Base-by-base conservation (phyloP, 2,113 vertebrate species). In the Pelecanoides urinatrix region DNA sequence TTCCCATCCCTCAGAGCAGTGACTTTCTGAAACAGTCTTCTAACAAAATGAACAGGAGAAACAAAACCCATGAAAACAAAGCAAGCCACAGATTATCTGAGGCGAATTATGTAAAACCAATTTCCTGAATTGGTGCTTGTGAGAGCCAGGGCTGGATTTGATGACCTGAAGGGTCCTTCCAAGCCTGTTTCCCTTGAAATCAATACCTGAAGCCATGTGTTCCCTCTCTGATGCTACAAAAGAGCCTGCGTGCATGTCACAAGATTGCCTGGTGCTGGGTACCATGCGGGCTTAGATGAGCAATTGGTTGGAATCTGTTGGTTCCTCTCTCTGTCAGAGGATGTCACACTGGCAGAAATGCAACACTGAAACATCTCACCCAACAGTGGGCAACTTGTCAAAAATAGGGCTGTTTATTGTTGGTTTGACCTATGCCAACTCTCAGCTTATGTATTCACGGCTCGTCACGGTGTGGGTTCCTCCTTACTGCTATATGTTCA, bases 391-490 rank as follows among this genome's bases (percentile, higher is more conserved):
- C 22, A 81, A 49, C 50, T 80, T 75, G 30, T 75, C 73, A 79
- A 49, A 71, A 44, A 4, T 0, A 55, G 12, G 20, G 19, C 29
- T 58, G 16, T 32, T n/a, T 87, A 12, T 38, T 87, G 44, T 61
- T 74, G 26, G 34, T 59, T 59, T 93, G 62, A 53, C 47, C 34
- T 50, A 3, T 40, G 22, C 30, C 44, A 78, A 1, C 30, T 52
- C 36, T 53, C 53, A 66, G 38, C 14, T 66, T 66, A 16, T 8
- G 4, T 55, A 23, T 58, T 42, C 25, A 2, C 27, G 44, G 38
- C 29, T 67, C 7, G 3, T 71, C 50, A 32, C 0, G 0, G 44
- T 20, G 16, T 29, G 44, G 16, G 9, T 75, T 84, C 36, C 44
- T 81, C 30, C 56, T 65, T 56, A 26, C 16, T 76, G 17, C 52